A percentile compares a stretch with the other conserved stretches of the same genome.
phyloP scores from a whole-genome alignment of 2,113 vertebrate species.

The Taxidea taxus region DNA sequence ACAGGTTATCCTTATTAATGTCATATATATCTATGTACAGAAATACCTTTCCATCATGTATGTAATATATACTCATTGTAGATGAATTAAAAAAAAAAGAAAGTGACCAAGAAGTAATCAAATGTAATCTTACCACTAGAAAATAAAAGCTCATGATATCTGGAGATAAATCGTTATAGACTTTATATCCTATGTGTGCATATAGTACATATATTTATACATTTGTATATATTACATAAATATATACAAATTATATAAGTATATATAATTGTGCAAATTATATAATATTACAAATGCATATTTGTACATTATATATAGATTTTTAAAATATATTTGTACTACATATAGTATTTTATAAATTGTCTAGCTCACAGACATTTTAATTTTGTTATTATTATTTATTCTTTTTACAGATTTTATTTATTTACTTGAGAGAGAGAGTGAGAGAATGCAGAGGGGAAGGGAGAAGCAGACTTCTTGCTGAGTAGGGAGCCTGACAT shows the following conservation, averaged over 20 bases:
- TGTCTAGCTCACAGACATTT: not conserved
- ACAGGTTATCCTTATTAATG: not conserved
- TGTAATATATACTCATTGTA: not conserved
- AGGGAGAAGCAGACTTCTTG: not conserved
- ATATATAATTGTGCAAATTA: not conserved
- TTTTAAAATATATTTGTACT: not conserved
- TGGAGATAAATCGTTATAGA: not conserved
- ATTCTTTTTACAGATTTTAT: not conserved
- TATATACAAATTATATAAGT: not conserved
- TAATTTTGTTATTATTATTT: not conserved
- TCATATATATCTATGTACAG: not conserved
- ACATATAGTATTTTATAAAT: not conserved
- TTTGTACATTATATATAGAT: not conserved
- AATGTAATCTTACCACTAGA: not conserved
- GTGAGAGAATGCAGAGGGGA: not conserved
- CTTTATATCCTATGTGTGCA: not conserved
- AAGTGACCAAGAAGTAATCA: not conserved
- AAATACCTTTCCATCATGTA: not conserved
- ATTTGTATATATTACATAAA: not conserved
- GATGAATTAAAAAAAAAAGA: not conserved
- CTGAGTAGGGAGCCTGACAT: not conserved
- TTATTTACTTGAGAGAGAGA: not conserved
- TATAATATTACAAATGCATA: not conserved
- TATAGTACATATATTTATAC: not conserved
- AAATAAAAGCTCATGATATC: not conserved